Base-by-base conservation (phyloP, 2,888 invertebrate species). In the Ceriagrion tenellum region DNA sequence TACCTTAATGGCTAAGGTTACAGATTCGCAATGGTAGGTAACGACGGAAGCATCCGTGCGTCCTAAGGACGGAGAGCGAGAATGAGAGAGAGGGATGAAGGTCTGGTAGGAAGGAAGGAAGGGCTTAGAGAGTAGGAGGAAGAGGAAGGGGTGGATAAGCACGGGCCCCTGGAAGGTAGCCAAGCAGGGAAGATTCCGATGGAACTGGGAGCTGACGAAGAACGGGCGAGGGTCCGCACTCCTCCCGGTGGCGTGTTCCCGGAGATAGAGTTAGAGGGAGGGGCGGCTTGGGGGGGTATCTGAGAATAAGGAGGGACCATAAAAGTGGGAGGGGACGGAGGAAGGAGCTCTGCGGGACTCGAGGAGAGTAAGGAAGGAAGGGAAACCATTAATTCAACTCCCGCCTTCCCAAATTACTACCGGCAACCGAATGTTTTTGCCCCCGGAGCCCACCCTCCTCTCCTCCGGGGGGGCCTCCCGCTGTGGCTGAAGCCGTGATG, bases 311-410 rank as follows among this genome's bases (percentile, higher is more conserved):
- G 56, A 63, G 91, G 63, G 91, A 30, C 30, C 35, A 91, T 81
- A 81, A 81, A 81, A 81, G 47, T 16, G 40, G n/a, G 40, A 55
- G 40, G 88, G 40, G 20, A 47, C 23, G 20, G 55, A 89, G 89
- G 55, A 26, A n/a, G 89, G 55, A 55, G 55, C 89, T 55, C 89
- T 89, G 18, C 55, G 55, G 89, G 89, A 55, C 81, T 26, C 69
- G 6, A 16, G 89, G 89, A 88, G 88, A 20, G 88, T 88, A 81
- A 91, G 93, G 93, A 93, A 93, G 93, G 93, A 93, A 93, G 93
- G 93, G 63, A 93, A 74, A 74, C 93, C 93, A 93, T 93, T 93
- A 93, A 93, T 93, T 93, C 93, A 93, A 93, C 93, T 93, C 93
- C 93, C 93, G 93, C 93, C 69, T 93, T 93, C 69, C 93, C 93